A percentile compares a stretch with the other conserved stretches of the same genome.
Evolutionary conservation across 2,113 vertebrate genomes (phyloP).

Genomic region (Trematocara nigrifrons): DNA sequence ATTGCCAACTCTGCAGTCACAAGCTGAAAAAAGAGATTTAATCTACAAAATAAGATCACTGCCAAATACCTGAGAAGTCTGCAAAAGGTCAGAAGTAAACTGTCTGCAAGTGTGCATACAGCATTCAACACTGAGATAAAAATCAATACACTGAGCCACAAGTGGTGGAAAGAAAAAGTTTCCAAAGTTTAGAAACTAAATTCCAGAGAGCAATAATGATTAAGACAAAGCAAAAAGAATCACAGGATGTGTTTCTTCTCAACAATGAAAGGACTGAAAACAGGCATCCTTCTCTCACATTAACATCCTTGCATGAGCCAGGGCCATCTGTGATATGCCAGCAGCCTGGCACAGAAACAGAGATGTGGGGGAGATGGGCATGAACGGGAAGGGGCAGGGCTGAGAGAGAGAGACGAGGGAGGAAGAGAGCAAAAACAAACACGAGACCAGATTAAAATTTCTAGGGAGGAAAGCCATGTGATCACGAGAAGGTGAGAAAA

Average conservation of each 20-base stretch:
- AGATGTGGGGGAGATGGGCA: slow-evolving; percentile 28
- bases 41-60: slow-evolving; percentile 35
- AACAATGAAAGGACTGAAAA: slow-evolving; percentile 21
- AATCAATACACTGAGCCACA: slow-evolving; percentile 10
- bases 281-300: slow-evolving; percentile 37
- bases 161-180: slow-evolving; percentile 13
- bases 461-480: slow-evolving; percentile 32
- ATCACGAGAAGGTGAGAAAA: slow-evolving; percentile 12
- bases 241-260: slow-evolving; percentile 1
- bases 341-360: slow-evolving; percentile 30
- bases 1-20: not conserved
- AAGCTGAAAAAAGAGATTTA: slow-evolving; percentile 19
- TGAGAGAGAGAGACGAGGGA: not conserved
- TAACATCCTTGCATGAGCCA: slow-evolving; percentile 44
- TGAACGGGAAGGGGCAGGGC: not conserved
- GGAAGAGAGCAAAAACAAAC: slow-evolving; percentile 10
- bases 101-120: not conserved
- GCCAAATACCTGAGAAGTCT: slow-evolving; percentile 42
- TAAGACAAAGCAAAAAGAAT: not conserved
- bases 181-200: slow-evolving; percentile 18
- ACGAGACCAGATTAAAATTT: slow-evolving; percentile 44
- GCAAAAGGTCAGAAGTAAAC: slow-evolving; percentile 20
- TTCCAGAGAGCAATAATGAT: not conserved
- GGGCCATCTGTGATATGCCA: slow-evolving; percentile 57
- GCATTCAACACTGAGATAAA: not conserved